Conservation (phyloP, 1,140 invertebrate genomes). For the Grapholita molesta region DNA sequence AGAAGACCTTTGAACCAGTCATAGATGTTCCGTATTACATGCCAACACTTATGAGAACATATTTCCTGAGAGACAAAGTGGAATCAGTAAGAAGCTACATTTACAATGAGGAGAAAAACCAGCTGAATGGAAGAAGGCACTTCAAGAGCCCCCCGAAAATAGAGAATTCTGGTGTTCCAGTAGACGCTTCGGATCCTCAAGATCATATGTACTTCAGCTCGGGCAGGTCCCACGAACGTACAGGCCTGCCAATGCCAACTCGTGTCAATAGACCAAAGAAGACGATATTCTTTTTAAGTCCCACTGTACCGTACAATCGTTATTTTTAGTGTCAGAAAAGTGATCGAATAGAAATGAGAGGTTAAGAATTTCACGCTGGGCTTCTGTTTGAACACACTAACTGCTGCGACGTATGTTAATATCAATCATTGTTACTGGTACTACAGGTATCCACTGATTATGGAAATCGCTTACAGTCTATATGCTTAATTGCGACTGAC, state of each 20-base stretch:
- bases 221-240: not conserved
- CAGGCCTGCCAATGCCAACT: not conserved
- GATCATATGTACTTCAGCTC: not conserved
- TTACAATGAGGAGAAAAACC: conserved; percentile 22
- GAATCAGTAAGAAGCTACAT: conserved; percentile 45
- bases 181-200: not conserved
- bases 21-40: conserved; percentile 1
- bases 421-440: too few species aligned
- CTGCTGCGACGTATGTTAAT: too few species aligned
- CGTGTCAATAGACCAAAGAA: conserved; percentile 32
- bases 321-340: conserved; percentile 56
- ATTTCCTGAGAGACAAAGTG: conserved; percentile 42
- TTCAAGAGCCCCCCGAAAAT: not conserved
- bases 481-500: too few species aligned
- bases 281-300: conserved; percentile 65
- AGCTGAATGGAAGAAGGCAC: not conserved
- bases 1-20: not conserved
- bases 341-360: too few species aligned
- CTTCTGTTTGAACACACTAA: too few species aligned
- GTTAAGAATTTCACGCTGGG: too few species aligned
- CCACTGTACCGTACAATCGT: conserved; percentile 52
- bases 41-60: conserved; percentile 29
- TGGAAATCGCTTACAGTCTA: too few species aligned
- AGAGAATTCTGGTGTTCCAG: not conserved
- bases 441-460: too few species aligned